Evolutionary conservation across 2,113 vertebrate genomes (phyloP).

Genomic region (Hucho hucho): DNA sequence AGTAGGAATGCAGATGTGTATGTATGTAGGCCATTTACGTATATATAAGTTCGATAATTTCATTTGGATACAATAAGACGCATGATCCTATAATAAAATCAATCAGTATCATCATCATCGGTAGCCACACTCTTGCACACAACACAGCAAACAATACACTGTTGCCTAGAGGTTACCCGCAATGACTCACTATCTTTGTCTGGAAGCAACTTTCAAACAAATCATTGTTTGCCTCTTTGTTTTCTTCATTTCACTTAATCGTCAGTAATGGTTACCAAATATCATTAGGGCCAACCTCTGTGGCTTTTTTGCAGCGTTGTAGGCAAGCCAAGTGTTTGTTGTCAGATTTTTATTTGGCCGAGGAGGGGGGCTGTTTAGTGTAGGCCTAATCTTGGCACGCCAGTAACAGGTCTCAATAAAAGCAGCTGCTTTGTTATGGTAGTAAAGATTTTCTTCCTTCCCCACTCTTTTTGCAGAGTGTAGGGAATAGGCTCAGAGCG

Average conservation of each 20-base stretch:
- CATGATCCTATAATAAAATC: no score
- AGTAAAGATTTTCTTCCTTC: constrained; percentile 33
- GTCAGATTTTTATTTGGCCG: constrained; percentile 65
- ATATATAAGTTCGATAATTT: no score
- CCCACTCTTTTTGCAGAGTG: background rate
- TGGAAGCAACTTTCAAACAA: constrained; percentile 41
- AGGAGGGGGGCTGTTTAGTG: constrained; percentile 64
- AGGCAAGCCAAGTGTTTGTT: constrained; percentile 71
- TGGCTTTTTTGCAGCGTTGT: constrained; percentile 57
- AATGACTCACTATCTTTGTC: constrained; percentile 52
- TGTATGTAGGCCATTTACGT: no score
- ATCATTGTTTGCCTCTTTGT: constrained; percentile 38
- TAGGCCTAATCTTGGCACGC: constrained; percentile 64
- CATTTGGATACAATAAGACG: no score
- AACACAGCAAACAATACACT: constrained; percentile 22
- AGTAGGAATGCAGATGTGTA: no score
- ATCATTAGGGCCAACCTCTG: constrained; percentile 62
- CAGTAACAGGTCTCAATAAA: constrained; percentile 70
- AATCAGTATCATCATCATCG: no score
- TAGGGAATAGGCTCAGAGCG: background rate
- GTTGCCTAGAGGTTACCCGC: constrained; percentile 36
- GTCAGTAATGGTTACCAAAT: constrained; percentile 67
- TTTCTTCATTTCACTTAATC: constrained; percentile 53
- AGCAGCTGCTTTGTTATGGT: constrained; percentile 66
- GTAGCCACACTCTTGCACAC: constrained; percentile 8